Percentiles rank a stretch among this genome's conserved stretches.
Conservation (phyloP, 1,140 invertebrate species). For the Drosophila santomea region DNA sequence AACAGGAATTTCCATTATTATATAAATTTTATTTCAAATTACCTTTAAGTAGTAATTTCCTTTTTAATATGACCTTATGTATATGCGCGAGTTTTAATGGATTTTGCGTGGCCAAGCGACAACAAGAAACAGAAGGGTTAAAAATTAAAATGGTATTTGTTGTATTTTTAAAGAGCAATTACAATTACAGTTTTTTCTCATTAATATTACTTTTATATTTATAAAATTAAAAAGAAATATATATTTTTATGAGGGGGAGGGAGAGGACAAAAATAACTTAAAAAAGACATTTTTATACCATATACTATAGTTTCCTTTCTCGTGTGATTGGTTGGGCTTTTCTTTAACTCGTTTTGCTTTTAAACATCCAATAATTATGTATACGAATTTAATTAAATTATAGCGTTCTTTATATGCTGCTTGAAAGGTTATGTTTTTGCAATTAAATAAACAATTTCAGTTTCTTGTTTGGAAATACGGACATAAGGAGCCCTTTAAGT, state of each 20-base stretch:
- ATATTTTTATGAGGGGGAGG: constrained; percentile 70
- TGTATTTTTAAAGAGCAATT: constrained; percentile 78
- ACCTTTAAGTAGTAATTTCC: constrained; percentile 73
- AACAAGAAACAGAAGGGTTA: constrained; percentile 66
- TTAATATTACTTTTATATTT: constrained; percentile 82
- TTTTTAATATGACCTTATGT: constrained; percentile 66
- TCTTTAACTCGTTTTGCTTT: constrained; percentile 51
- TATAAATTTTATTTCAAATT: constrained; percentile 72
- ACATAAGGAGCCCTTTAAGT: constrained; percentile 43
- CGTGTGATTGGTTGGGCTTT: constrained; percentile 41
- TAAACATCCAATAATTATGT: constrained; percentile 75
- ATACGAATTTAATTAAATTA: constrained; percentile 79
- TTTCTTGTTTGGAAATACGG: constrained; percentile 41
- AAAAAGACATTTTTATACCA: constrained; percentile 78
- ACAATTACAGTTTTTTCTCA: constrained; percentile 82
- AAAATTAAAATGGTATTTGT: constrained; percentile 69
- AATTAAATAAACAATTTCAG: constrained; percentile 41
- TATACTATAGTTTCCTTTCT: constrained; percentile 68
- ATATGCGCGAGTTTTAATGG: constrained; percentile 53
- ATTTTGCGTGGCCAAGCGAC: constrained; percentile 62
- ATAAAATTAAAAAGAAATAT: constrained; percentile 82
- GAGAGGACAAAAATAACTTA: constrained; percentile 75
- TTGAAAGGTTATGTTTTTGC: constrained; percentile 59
- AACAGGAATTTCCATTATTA: constrained; percentile 40
- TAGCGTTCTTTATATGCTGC: constrained; percentile 76